A percentile compares a stretch with the other conserved stretches of the same genome.
These are phyloP conservation scores for Machaerirhynchus nigripectus DNA, from an alignment of 2,113 vertebrate genomes.

Conservation along the genomic window DNA sequence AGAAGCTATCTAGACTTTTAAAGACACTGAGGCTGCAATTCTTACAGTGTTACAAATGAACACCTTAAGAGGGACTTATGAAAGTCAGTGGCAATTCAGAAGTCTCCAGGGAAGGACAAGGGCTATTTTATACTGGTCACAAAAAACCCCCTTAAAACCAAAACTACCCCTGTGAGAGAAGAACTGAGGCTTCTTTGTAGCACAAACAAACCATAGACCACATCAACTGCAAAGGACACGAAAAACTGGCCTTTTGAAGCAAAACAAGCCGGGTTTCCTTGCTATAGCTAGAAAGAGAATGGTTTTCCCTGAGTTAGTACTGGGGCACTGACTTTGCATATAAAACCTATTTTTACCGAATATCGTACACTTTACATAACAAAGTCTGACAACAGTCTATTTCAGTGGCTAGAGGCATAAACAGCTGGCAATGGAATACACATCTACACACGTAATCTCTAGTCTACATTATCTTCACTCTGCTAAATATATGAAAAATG, in stretches of 20 bases:
- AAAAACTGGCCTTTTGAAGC: background rate
- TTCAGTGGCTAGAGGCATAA: slow-evolving; percentile 30
- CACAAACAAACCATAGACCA: background rate
- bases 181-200: background rate
- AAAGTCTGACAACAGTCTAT: slow-evolving; percentile 16
- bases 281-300: background rate
- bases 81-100: background rate
- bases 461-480: background rate
- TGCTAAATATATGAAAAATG: background rate
- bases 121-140: background rate
- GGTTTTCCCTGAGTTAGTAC: background rate
- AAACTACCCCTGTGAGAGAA: background rate
- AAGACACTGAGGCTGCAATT: background rate
- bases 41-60: background rate
- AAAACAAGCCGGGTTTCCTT: background rate
- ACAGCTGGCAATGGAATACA: background rate
- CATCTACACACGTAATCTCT: background rate
- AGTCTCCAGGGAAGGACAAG: background rate
- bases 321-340: background rate
- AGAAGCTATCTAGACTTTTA: background rate
- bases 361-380: background rate
- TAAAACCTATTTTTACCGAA: slow-evolving; percentile 10
- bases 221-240: background rate
- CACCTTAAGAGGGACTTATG: background rate
- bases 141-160: too few species aligned